Percentiles rank a stretch among this genome's conserved stretches.
Evolutionary conservation across 1,140 invertebrate species (phyloP).

Genomic region (Bombus vancouverensis): DNA sequence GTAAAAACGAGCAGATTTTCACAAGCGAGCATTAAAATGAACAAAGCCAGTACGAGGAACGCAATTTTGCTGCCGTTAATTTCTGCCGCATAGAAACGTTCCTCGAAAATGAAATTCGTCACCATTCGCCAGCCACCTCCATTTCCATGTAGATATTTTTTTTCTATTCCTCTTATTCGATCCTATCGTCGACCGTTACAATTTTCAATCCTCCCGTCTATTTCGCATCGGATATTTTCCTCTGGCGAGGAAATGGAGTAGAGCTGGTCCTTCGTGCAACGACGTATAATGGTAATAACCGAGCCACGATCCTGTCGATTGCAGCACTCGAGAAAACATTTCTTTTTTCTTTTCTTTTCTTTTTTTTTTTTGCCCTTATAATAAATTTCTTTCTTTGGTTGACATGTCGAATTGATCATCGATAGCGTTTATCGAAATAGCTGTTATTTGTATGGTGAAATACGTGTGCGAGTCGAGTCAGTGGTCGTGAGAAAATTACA

Average conservation of each 20-base stretch:
- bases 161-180: neutral
- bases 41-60: neutral
- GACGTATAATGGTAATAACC: neutral
- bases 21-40: constrained; percentile 10
- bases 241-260: neutral
- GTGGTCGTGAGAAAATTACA: too few relatives aligned
- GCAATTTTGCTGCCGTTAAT: neutral
- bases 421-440: neutral
- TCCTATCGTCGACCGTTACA: neutral
- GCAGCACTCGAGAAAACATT: constrained; percentile 7
- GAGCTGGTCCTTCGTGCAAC: neutral
- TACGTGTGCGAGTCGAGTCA: too few relatives aligned
- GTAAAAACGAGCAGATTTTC: neutral
- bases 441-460: too few relatives aligned
- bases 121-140: neutral
- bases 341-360: neutral
- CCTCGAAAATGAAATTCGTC: constrained; percentile 21
- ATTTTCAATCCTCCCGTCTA: neutral
- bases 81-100: constrained; percentile 15
- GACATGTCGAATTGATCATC: neutral
- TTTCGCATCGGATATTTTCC: constrained; percentile 10
- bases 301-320: constrained; percentile 23
- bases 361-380: neutral
- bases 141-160: neutral
- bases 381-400: neutral